Base-by-base conservation (phyloP, 2,888 invertebrate species). In the Sinotaia quadrata region DNA sequence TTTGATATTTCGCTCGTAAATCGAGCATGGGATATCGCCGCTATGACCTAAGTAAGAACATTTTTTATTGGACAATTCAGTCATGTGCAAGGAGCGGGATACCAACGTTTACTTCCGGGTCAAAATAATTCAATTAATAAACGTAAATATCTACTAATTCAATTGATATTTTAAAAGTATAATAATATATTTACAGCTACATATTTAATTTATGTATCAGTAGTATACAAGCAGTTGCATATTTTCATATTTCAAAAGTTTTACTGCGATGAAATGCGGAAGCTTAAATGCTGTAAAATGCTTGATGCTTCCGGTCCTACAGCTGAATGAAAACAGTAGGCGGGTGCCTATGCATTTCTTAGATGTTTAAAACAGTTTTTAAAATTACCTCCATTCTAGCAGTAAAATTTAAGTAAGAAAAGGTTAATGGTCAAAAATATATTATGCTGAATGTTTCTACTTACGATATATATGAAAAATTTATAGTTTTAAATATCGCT, bases 1-100 rank as follows among this genome's bases (percentile, higher is more conserved):
- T 66, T 68, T 68, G 68, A 68, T 68, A 68, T 68, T 68, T 68
- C 68, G 68, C 68, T 68, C 68, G 62, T 68, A 68, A 68, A 68
- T 41, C 37, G 41, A 52, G 37, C 56, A 54, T 41, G 66, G 36
- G 54, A 57, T 41, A 56, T n/a, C 41, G 27, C 54, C 57, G 41
- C 54, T 21, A 27, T 41, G 31, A 59, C 59, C 37, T 41, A 27
- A 41, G 59, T 59, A 59, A 59, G 15, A 4, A 18, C 21, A 5
- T 27, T 24, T 59, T 59, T 59, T 15, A 59, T 59, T 59, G 59
- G 59, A 18, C 44, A 41, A 41, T 12, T 10, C 24, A 29, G 27
- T 8, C 24, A 54, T 24, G 54, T 54, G 21, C 24, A 8, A 24
- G n/a, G 18, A 29, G 27, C 24, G 24, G 54, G 54, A 54, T n/a